These are phyloP conservation scores for Willisornis vidua DNA, from an alignment of 2,113 vertebrate species.

Conservation along the genomic window DNA sequence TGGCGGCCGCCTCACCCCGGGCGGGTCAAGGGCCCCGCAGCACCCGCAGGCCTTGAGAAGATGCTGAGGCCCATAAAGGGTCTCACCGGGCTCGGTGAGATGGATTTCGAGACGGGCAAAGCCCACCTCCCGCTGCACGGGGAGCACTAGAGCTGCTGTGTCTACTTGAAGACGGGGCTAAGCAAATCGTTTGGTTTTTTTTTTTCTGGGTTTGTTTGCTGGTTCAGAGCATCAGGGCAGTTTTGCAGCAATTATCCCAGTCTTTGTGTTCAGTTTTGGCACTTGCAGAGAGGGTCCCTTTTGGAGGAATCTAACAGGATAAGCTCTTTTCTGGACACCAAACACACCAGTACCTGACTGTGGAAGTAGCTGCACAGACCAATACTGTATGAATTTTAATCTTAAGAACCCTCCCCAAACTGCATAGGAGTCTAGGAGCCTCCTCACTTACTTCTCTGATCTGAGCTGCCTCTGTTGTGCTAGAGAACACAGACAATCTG, in stretches of 20 bases:
- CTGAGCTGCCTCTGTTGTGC: not conserved
- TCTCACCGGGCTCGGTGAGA: not conserved
- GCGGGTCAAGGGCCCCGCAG: not conserved
- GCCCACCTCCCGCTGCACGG: not conserved
- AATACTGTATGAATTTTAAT: not conserved
- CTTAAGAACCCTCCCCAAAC: not conserved
- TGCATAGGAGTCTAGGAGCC: not conserved
- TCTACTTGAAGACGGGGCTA: not conserved
- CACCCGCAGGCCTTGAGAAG: not conserved
- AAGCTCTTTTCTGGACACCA: not conserved
- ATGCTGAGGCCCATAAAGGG: fast-evolving
- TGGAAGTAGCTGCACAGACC: not conserved
- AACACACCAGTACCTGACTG: fast-evolving
- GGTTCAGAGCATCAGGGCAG: not conserved
- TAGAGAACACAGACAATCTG: not conserved
- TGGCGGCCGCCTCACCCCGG: not conserved
- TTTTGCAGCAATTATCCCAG: not conserved
- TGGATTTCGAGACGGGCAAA: not conserved
- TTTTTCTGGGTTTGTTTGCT: not conserved
- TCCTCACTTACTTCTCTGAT: not conserved
- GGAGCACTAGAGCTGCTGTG: fast-evolving
- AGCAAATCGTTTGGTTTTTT: too few relatives aligned
- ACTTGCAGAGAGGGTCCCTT: not conserved
- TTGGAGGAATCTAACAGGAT: not conserved
- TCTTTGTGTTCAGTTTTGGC: not conserved